These are phyloP conservation scores for Latrodectus elegans DNA, from an alignment of 2,888 invertebrate genomes.

Conservation along the genomic window DNA sequence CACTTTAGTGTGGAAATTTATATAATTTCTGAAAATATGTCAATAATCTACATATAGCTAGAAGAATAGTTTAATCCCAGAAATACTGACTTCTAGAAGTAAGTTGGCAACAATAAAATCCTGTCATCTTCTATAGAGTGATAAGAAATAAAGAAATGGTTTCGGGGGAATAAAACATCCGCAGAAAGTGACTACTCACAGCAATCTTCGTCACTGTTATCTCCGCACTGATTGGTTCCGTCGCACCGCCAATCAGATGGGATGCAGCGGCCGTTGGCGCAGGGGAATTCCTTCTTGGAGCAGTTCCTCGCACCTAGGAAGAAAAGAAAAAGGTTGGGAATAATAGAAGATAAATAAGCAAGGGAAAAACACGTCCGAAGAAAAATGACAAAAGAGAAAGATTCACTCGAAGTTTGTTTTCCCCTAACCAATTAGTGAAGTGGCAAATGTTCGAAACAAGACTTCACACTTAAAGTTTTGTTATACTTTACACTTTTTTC, in stretches of 20 bases:
- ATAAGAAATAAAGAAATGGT: neutral
- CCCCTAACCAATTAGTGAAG: no score
- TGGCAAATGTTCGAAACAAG: no score
- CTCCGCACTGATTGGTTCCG: conserved; percentile 73
- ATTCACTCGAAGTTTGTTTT: no score
- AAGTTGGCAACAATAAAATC: neutral
- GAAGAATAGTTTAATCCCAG: no score
- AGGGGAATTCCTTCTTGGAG: conserved; percentile 71
- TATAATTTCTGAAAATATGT: no score
- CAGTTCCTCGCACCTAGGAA: conserved; percentile 63
- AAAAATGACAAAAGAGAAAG: no score
- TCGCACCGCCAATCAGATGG: conserved; percentile 72
- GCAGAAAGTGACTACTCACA: conserved; percentile 68
- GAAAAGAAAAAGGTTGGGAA: conserved; percentile 14
- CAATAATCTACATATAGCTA: no score
- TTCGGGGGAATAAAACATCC: conserved; percentile 23
- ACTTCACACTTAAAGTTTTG: no score
- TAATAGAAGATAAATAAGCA: conserved; percentile 44
- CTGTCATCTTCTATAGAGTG: neutral
- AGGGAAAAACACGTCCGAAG: no score
- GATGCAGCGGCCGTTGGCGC: conserved; percentile 72
- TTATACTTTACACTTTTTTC: no score
- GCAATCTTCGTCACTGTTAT: conserved; percentile 72
- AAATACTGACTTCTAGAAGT: no score
- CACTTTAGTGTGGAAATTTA: no score